phyloP scores from a whole-genome alignment of 2,113 vertebrate genomes.

The Scophthalmus maximus region DNA sequence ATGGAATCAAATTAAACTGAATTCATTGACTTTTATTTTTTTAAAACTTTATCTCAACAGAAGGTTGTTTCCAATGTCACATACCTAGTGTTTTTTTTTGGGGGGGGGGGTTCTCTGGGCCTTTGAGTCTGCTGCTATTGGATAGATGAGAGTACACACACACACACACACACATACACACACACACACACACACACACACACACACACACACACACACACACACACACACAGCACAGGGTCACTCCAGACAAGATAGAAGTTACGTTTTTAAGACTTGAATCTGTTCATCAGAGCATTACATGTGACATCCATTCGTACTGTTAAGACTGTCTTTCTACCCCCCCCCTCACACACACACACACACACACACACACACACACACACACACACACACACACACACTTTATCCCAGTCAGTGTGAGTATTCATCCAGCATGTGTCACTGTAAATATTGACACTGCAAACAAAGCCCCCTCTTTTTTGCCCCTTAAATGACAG shows the following conservation, averaged over 20 bases:
- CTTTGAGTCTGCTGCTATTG: neutral
- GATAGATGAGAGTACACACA: too few relatives aligned
- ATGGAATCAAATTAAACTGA: slow-evolving; percentile 25
- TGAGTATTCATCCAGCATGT: slow-evolving; percentile 64
- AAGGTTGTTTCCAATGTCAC: neutral
- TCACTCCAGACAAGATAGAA: neutral
- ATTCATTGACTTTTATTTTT: slow-evolving; percentile 15
- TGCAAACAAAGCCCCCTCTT: slow-evolving; percentile 74
- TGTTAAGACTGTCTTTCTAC: slow-evolving; percentile 34
- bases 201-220: neutral
- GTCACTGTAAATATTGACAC: slow-evolving; percentile 82
- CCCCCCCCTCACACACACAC: slow-evolving; percentile 17
- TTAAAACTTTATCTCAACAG: slow-evolving; percentile 31
- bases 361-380: slow-evolving; percentile 28
- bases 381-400: slow-evolving; percentile 10
- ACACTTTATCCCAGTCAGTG: slow-evolving; percentile 63
- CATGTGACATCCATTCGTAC: slow-evolving; percentile 45
- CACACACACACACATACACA: too few relatives aligned
- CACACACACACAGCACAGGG: neutral
- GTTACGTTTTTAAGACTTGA: slow-evolving; percentile 14
- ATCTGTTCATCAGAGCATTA: slow-evolving; percentile 43
- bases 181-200: neutral
- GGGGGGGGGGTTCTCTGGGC: neutral
- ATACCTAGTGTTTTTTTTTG: neutral
- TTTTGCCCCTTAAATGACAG: slow-evolving; percentile 56